Evolutionary conservation across 1,140 invertebrate species (phyloP).

Genomic region (Diachasma alloeum): DNA sequence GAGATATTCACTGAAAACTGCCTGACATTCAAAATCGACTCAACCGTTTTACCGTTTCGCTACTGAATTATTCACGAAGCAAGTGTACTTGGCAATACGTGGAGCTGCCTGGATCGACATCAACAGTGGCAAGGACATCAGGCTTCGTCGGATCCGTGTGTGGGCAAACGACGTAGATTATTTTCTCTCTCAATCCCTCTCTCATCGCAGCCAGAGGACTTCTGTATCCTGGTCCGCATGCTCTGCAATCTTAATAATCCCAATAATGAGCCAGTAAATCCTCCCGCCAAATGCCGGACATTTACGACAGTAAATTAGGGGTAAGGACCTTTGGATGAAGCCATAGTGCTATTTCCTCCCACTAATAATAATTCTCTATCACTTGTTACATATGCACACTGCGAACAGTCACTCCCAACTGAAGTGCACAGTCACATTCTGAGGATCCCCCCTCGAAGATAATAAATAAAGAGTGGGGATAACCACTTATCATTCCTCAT

Average conservation of each 20-base stretch:
- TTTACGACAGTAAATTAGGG: neutral
- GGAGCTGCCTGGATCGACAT: conserved; percentile 86
- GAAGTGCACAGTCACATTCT: neutral
- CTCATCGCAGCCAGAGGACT: conserved; percentile 83
- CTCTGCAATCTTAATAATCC: conserved; percentile 40
- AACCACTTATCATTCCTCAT: neutral
- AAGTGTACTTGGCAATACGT: conserved; percentile 82
- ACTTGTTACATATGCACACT: neutral
- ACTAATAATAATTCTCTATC: neutral
- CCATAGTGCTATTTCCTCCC: neutral
- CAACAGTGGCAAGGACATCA: conserved; percentile 91
- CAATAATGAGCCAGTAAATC: neutral
- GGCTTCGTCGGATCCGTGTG: conserved; percentile 76
- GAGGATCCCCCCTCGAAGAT: neutral
- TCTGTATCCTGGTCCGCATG: conserved; percentile 77
- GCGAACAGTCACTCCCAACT: neutral
- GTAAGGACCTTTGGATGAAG: neutral
- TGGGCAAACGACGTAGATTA: conserved; percentile 89
- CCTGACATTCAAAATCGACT: too few species aligned
- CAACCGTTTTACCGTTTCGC: too few species aligned
- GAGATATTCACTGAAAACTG: neutral
- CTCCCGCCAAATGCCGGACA: neutral
- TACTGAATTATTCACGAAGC: too few species aligned
- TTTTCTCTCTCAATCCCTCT: conserved; percentile 81
- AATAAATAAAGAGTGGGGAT: neutral